Base-by-base conservation (phyloP, 2,113 vertebrate genomes). In the Heliornis fulica region DNA sequence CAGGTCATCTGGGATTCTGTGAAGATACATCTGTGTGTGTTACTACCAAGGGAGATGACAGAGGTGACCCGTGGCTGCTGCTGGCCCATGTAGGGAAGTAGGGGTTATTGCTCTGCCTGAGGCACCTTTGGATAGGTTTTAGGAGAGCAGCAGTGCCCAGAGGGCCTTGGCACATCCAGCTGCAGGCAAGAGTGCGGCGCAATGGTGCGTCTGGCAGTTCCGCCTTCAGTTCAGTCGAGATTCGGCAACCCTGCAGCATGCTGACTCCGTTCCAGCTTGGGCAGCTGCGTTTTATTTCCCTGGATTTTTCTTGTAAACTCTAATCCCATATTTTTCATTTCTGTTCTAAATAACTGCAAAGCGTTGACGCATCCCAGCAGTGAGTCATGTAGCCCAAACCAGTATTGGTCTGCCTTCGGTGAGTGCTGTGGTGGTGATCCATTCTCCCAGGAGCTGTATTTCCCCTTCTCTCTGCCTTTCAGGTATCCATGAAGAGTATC, bases 401-500 rank as follows among this genome's bases (percentile, higher is more conserved):
- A 18, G 82, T 4, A 0, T 36, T 59, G 0, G 16, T 32, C 87
- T 82, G 84, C 88, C 69, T 74, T 36, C 28, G 19, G 82, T 0
- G 0, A 61, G 50, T 17, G 1, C 50, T 7, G 50, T 13, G 54
- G 29, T 5, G 3, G 0, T 5, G 50, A 2, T 7, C 61, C 32
- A 0, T 40, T 36, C 89, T 80, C 56, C 71, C 75, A 74, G 81
- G 57, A 38, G 5, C 10, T 43, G 15, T n/a, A 65, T 60, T 40
- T 57, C n/a, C 38, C 72, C 60, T 90, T 32, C 76, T 68, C n/a
- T n/a, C 56, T 87, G 59, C 87, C 41, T 81, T 63, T 7, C 95
- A 99, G 99, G 99, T 48, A 98, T 99, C 93, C 99, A 99, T 16
- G 99, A 99, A 94, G 99, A 99, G 66, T 99, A 99, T 96, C 99